A percentile compares a stretch with the other conserved stretches of the same genome.
Evolutionary conservation across 2,888 invertebrate species (phyloP).

Genomic region (Alcis repandata): DNA sequence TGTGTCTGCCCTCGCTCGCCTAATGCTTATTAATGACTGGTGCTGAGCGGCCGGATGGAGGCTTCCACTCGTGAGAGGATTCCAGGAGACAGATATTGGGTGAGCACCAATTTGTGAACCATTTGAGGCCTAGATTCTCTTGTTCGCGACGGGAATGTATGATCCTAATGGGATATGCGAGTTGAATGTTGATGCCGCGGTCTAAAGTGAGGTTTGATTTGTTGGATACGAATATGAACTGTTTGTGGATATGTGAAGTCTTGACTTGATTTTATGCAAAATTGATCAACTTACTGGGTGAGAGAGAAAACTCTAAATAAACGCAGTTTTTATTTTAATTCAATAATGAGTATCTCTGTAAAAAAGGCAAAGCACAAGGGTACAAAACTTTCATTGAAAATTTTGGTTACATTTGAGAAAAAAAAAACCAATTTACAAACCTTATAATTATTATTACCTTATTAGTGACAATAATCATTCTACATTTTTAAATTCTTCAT

Average conservation of each 20-base stretch:
- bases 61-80: conserved; percentile 28
- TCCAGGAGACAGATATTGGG: conserved; percentile 32
- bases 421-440: no score
- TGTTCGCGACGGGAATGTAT: conserved; percentile 14
- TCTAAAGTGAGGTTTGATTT: conserved; percentile 10
- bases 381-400: no score
- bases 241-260: not conserved
- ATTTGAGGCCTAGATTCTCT: conserved; percentile 22
- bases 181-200: conserved; percentile 6
- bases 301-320: no score
- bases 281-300: no score
- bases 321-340: no score
- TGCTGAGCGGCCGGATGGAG: conserved; percentile 16
- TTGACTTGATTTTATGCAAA: no score
- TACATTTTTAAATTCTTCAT: no score
- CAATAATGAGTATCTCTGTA: no score
- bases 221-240: not conserved
- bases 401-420: no score
- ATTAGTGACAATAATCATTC: no score
- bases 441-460: no score
- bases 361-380: no score
- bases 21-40: conserved; percentile 43
- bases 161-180: conserved; percentile 15
- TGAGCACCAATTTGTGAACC: conserved; percentile 30
- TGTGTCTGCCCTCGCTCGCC: conserved; percentile 40